phyloP scores from a whole-genome alignment of 2,888 invertebrate genomes.

The Ctenicera cuprea region DNA sequence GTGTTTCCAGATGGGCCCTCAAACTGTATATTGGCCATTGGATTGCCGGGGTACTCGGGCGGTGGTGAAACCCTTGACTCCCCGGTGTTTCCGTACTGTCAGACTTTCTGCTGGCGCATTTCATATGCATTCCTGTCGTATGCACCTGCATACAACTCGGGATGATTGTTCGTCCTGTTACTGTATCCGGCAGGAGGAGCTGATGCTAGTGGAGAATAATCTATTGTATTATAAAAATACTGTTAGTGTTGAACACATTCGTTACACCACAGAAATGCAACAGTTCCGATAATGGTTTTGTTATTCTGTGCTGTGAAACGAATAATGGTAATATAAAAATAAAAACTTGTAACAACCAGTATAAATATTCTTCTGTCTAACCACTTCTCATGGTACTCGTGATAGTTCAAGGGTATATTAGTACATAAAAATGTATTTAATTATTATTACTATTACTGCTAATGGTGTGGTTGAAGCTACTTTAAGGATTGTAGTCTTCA shows the following conservation, averaged over 20 bases:
- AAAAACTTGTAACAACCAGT: no score
- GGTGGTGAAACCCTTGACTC: slow-evolving; percentile 69
- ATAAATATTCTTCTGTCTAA: no score
- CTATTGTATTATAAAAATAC: slow-evolving; percentile 54
- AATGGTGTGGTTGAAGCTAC: no score
- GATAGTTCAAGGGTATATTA: no score
- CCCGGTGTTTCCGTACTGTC: slow-evolving; percentile 71
- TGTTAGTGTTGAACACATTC: slow-evolving; percentile 41
- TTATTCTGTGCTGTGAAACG: slow-evolving; percentile 41
- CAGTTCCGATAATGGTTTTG: neutral
- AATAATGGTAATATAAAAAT: slow-evolving; percentile 6
- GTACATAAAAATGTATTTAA: no score
- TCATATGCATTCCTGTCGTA: slow-evolving; percentile 82
- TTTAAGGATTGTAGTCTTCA: no score
- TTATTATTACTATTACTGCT: no score
- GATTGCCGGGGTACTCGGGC: slow-evolving; percentile 71
- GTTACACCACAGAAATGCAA: slow-evolving; percentile 40
- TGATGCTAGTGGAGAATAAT: slow-evolving; percentile 71
- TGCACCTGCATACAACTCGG: slow-evolving; percentile 83
- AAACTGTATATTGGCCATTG: slow-evolving; percentile 65
- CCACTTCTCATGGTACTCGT: no score
- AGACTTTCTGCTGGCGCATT: slow-evolving; percentile 83
- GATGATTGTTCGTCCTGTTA: slow-evolving; percentile 72
- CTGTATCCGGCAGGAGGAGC: slow-evolving; percentile 69
- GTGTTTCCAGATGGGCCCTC: slow-evolving; percentile 59